Percentiles rank a stretch among this genome's conserved stretches.
phyloP scores from a whole-genome alignment of 1,140 invertebrate species.

The Bombyx mandarina region DNA sequence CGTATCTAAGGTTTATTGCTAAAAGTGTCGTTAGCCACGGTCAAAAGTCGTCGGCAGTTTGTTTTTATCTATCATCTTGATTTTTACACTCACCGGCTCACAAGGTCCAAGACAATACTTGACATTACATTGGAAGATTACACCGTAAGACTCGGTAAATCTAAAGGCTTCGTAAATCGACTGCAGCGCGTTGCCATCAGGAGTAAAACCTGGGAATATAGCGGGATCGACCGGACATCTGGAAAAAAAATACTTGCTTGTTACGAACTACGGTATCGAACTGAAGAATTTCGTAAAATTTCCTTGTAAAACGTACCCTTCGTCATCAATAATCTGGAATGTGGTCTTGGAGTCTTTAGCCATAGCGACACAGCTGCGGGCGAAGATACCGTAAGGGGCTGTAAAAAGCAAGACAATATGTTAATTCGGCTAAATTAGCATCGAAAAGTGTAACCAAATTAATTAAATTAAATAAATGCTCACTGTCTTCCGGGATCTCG shows the following conservation, averaged over 20 bases:
- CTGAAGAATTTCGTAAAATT: background rate
- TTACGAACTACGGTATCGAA: background rate
- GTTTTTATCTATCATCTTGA: slow-evolving; percentile 3
- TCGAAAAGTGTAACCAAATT: background rate
- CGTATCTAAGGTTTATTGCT: too few relatives aligned
- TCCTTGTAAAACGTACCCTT: slow-evolving; percentile 76
- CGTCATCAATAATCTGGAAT: slow-evolving; percentile 96
- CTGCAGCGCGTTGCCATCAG: slow-evolving; percentile 90
- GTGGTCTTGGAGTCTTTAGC: slow-evolving; percentile 96
- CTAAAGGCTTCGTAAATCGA: slow-evolving; percentile 95
- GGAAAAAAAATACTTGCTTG: slow-evolving; percentile 13
- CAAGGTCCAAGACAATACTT: slow-evolving; percentile 96
- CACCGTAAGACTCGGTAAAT: slow-evolving; percentile 95
- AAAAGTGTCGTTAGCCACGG: too few relatives aligned
- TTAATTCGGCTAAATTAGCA: background rate
- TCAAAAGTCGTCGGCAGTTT: too few relatives aligned
- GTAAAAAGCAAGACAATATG: slow-evolving; percentile 34
- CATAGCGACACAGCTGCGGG: slow-evolving; percentile 95
- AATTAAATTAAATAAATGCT: slow-evolving; percentile 51
- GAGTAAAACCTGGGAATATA: slow-evolving; percentile 92
- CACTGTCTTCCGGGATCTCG: slow-evolving; percentile 96
- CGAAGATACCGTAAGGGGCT: slow-evolving; percentile 97
- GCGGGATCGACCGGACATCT: slow-evolving; percentile 93
- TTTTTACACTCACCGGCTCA: slow-evolving; percentile 81
- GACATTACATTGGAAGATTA: slow-evolving; percentile 97